These are phyloP conservation scores for Morus bassanus DNA, from an alignment of 2,797 vertebrate genomes.

Conservation along the genomic window DNA sequence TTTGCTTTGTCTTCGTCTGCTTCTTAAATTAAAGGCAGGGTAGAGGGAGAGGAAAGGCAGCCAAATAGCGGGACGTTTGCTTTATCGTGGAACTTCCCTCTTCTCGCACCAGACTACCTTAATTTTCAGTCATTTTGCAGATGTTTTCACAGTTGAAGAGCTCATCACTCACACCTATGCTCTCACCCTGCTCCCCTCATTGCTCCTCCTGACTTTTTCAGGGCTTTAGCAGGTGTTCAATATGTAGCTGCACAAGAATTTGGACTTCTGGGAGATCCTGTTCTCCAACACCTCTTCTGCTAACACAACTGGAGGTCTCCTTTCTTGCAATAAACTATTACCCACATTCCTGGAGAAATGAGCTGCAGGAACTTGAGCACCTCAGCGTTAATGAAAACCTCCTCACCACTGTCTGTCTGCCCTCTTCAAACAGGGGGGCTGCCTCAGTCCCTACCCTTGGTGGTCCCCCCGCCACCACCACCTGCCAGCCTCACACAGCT, in stretches of 20 bases:
- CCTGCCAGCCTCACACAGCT: neutral
- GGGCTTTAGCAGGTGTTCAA: neutral
- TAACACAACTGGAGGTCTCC: neutral
- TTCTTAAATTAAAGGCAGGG: neutral
- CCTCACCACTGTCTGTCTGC: neutral
- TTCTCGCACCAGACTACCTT: neutral
- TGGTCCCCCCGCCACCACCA: neutral
- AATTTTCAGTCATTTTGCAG: constrained; percentile 6
- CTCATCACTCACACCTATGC: neutral
- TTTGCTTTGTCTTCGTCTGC: neutral
- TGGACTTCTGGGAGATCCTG: neutral
- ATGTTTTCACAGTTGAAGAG: neutral
- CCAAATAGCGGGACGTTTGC: neutral
- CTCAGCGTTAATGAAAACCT: neutral
- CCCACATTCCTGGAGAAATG: neutral
- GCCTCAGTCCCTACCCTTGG: neutral
- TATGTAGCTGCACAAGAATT: constrained; percentile 23
- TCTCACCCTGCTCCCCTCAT: neutral
- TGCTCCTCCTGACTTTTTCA: neutral
- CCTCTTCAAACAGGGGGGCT: neutral
- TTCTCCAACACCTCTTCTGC: constrained; percentile 9
- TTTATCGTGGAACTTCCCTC: neutral
- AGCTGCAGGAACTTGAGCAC: neutral
- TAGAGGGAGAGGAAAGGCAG: neutral
- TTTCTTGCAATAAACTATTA: neutral